A percentile compares a stretch with the other conserved stretches of the same genome.
Conservation (phyloP, 2,797 vertebrate species). For the Petrocephalus schoutedeni region DNA sequence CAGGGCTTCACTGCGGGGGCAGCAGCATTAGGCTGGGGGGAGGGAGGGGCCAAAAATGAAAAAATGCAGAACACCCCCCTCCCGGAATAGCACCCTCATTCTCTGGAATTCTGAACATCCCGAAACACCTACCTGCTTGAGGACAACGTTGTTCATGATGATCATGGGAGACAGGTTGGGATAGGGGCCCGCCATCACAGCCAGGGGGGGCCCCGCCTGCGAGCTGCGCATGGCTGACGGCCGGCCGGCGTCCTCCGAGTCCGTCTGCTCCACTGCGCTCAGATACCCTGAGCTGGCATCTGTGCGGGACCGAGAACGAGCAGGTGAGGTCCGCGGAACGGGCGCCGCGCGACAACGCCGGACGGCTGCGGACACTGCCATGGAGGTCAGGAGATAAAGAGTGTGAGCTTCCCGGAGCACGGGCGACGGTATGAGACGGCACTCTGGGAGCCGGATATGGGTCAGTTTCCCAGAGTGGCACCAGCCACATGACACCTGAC, state of each 20-base stretch:
- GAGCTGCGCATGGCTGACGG: slow-evolving; percentile 54
- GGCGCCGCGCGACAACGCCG: not conserved
- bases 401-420: not conserved
- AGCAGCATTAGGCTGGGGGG: slow-evolving; percentile 55
- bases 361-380: not conserved
- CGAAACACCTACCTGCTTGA: slow-evolving; percentile 73
- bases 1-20: slow-evolving; percentile 64
- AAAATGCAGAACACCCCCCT: not conserved
- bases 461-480: not conserved
- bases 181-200: slow-evolving; percentile 62
- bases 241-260: slow-evolving; percentile 68
- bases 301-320: slow-evolving; percentile 40
- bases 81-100: not conserved
- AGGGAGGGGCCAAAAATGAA: not conserved
- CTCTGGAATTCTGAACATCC: not conserved
- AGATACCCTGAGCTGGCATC: slow-evolving; percentile 81
- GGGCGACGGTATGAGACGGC: not conserved
- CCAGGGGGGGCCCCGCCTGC: slow-evolving; percentile 47
- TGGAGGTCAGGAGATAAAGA: not conserved
- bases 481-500: not conserved
- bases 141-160: slow-evolving; percentile 82
- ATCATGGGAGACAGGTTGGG: slow-evolving; percentile 73
- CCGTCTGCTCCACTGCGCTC: slow-evolving; percentile 76
- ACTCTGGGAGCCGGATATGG: not conserved
- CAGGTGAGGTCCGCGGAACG: not conserved